Evolutionary conservation across 2,113 vertebrate species (phyloP), one percentile per base, ranked within the genome.

Genomic region (Sturnira hondurensis): DNA sequence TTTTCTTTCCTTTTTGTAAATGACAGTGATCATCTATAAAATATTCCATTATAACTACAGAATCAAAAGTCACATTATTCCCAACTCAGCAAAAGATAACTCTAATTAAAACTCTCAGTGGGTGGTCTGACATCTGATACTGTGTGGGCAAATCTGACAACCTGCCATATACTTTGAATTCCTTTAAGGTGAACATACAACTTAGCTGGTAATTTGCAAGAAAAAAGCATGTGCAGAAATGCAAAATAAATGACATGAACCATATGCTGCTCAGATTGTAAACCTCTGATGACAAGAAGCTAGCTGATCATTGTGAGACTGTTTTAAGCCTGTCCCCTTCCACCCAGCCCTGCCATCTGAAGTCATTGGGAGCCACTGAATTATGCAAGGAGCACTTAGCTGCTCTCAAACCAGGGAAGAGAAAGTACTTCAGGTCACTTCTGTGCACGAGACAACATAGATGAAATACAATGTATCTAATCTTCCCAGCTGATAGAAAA

Each of bases 121-220:
- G 86, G 95, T 91, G 89, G 82, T 70, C 96, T 98, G 91, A 96
- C 93, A 97, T 87, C 86, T 96, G 89, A 93, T 91, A 91, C 73
- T 86, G 56, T 54, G 73, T 56, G 58, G 24, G 11, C 80, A 91
- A 94, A 93, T 63, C 91, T 95, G 96, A 86, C 67, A 94, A 50
- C 65, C 89, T 89, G 81, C 47, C 19, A 70, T 87, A 81, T 83
- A 93, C 68, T 96, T 80, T 86, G 31, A 61, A 97, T 97, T 86
- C 65, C 81, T 96, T 94, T 91, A 96, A 95, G 73, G 15, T 89
- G 71, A 61, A 77, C 45, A 24, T 26, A 86, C 68, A 97, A 77
- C 1, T 92, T 78, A 43, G 41, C 58, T 85, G 83, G 76, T 86
- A 95, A 96, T 96, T 95, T 74, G 17, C 70, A 96, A 56, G 92